Percentiles rank a stretch among this genome's conserved stretches.
These are phyloP conservation scores for Eublepharis macularius DNA, from an alignment of 2,113 vertebrate genomes.

Conservation along the genomic window DNA sequence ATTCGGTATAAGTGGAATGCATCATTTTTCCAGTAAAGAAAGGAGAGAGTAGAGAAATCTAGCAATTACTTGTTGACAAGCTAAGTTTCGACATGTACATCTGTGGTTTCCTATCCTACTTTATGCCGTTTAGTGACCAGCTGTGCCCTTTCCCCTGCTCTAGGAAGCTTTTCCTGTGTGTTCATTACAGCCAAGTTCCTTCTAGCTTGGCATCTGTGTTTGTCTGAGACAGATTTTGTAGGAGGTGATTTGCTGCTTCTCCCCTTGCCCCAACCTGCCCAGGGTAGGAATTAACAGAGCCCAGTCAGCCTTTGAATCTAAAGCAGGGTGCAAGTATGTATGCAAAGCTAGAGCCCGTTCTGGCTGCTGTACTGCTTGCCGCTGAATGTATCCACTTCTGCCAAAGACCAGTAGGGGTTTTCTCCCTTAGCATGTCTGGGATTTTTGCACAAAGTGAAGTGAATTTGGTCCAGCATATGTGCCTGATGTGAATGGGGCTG, in stretches of 20 bases:
- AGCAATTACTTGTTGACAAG: background rate
- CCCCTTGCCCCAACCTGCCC: background rate
- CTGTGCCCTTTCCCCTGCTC: background rate
- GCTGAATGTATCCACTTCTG: too few relatives aligned
- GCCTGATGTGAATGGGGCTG: too few relatives aligned
- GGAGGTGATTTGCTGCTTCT: background rate
- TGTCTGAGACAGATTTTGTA: background rate
- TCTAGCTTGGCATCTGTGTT: background rate
- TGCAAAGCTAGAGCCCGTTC: too few relatives aligned
- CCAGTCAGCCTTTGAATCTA: background rate
- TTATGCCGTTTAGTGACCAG: background rate
- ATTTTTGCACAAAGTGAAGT: too few relatives aligned
- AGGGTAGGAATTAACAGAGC: background rate
- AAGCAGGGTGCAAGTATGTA: background rate
- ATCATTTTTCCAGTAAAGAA: background rate
- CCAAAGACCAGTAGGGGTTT: too few relatives aligned
- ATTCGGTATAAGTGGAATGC: too few relatives aligned
- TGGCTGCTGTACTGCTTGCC: too few relatives aligned
- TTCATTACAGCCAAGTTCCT: background rate
- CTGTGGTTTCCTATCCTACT: background rate
- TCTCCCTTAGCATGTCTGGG: too few relatives aligned
- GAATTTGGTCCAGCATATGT: too few relatives aligned
- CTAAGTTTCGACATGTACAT: background rate
- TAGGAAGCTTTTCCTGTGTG: background rate
- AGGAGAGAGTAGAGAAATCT: background rate